Conservation (phyloP, 2,797 vertebrate genomes). For the Anniella stebbinsi region DNA sequence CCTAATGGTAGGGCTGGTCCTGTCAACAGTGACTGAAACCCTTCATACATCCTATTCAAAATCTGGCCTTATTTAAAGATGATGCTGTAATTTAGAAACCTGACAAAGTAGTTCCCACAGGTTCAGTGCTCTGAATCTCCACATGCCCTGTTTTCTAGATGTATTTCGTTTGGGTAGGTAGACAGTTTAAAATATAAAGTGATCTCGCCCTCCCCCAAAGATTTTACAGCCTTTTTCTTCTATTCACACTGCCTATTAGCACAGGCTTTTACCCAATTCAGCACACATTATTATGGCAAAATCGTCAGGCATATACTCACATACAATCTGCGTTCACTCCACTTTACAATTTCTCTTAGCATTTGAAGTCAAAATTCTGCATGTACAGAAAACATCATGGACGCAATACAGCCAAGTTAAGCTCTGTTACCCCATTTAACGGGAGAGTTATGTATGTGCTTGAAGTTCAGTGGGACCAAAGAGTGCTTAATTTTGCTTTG, state of each 20-base stretch:
- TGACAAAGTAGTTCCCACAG: slow-evolving; percentile 42
- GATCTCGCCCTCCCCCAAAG: neutral
- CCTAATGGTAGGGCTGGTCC: no score
- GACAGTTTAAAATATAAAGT: neutral
- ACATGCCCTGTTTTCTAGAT: slow-evolving; percentile 1
- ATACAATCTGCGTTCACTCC: neutral
- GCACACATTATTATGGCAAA: neutral
- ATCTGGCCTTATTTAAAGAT: slow-evolving; percentile 37
- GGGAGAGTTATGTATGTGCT: neutral
- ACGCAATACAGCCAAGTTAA: no score
- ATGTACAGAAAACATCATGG: no score
- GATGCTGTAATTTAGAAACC: slow-evolving; percentile 27
- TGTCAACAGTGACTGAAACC: neutral
- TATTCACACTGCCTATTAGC: neutral
- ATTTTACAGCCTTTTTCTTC: neutral
- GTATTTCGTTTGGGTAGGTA: slow-evolving; percentile 20
- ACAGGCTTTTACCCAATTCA: neutral
- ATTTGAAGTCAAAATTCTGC: neutral
- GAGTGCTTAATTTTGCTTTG: neutral
- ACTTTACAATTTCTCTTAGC: no score
- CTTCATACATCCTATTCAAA: slow-evolving; percentile 23
- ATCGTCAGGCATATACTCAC: neutral
- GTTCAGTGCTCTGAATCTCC: slow-evolving; percentile 2
- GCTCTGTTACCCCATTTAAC: no score
- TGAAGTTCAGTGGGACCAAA: neutral